Evolutionary conservation across 2,113 vertebrate species (phyloP).

Genomic region (Phycodurus eques): DNA sequence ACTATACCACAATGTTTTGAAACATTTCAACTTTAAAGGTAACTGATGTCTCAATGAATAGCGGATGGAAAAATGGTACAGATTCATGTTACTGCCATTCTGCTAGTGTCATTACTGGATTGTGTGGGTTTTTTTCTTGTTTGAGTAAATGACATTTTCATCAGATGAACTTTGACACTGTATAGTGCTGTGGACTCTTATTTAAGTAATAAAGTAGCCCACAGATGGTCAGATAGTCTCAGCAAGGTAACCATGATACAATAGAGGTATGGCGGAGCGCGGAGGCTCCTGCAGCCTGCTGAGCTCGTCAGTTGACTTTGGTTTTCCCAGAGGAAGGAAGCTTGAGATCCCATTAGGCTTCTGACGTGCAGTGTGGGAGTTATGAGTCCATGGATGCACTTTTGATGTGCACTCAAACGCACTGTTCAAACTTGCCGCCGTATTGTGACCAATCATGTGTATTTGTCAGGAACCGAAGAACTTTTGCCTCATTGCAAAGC

Average conservation of each 20-base stretch:
- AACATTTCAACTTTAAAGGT: background rate
- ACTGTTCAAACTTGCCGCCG: background rate
- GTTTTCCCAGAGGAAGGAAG: conserved; percentile 66
- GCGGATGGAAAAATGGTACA: conserved; percentile 1
- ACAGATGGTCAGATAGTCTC: conserved; percentile 1
- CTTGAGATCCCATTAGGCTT: conserved; percentile 22
- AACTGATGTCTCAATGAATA: background rate
- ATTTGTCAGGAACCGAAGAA: conserved; percentile 16
- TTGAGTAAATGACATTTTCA: background rate
- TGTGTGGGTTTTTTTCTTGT: background rate
- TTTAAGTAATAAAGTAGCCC: background rate
- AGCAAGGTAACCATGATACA: background rate
- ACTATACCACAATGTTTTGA: background rate
- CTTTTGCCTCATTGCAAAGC: conserved; percentile 68
- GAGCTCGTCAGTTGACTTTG: conserved; percentile 60
- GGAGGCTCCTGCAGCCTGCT: conserved; percentile 57
- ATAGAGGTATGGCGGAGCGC: conserved; percentile 6
- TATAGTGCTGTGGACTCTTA: background rate
- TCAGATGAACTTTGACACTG: background rate
- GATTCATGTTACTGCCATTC: background rate
- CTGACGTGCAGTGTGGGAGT: conserved; percentile 11
- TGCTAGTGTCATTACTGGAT: background rate
- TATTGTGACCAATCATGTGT: conserved; percentile 6
- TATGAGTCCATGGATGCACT: conserved; percentile 11
- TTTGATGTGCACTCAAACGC: background rate